Base-by-base conservation (phyloP, 2,888 invertebrate genomes). In the Cantharis rufa region DNA sequence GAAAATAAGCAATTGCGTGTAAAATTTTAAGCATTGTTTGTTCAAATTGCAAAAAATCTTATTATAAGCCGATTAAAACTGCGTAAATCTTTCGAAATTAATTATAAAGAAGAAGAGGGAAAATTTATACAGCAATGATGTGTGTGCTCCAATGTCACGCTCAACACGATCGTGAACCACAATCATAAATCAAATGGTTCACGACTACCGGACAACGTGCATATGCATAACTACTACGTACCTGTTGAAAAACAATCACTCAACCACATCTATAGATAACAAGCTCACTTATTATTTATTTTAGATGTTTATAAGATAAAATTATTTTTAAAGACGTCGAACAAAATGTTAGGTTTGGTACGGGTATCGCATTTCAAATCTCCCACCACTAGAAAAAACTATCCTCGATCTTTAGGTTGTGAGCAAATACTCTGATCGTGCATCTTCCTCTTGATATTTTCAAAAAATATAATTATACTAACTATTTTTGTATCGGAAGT, bases 101-200 rank as follows among this genome's bases (percentile, higher is more conserved):
- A 74, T 74, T 74, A 74, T 70, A 63, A 24, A 70, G 63, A 21
- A 21, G 64, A 32, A 66, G 24, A 21, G 16, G 21, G 21, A 18
- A 66, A 74, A 64, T 74, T 74, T 70, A 66, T 32, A 48, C 48
- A 32, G 24, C 32, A 62, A 28, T 66, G 74, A 70, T 74, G 70
- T 76, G 70, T 76, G 72, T 70, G 69, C 61, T 76, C 72, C 27
- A 69, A 71, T 69, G 75, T 63, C 75, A 72, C 69, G 72, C 69
- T 62, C 48, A 18, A 72, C 75, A 72, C 75, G 75, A 76, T 72
- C 69, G 63, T 69, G 70, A 62, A 66, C 68, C 62, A 61, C 68
- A 48, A 28, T 63, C 32, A 72, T 76, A 76, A 76, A 76, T 76
- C 75, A 76, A 76, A 71, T 48, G 64, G 69, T 48, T 68, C 72